phyloP scores from a whole-genome alignment of 2,888 invertebrate species.

The Linnaemya tessellans region DNA sequence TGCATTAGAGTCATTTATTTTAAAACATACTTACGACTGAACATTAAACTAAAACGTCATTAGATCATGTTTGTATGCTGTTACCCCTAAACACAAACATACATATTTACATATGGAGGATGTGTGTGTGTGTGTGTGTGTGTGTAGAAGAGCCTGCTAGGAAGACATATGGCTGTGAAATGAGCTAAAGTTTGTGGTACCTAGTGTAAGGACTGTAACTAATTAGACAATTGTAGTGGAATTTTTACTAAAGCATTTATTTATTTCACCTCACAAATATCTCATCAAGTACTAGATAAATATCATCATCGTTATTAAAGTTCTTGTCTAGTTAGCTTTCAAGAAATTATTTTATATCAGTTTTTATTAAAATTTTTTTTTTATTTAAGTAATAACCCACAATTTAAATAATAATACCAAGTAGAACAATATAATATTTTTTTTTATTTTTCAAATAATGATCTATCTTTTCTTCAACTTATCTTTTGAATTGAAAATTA shows the following conservation, averaged over 20 bases:
- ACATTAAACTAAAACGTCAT: neutral
- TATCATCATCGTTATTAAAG: too few species aligned
- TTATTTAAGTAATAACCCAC: too few species aligned
- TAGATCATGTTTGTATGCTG: neutral
- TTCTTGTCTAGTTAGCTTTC: too few species aligned
- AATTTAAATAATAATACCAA: too few species aligned
- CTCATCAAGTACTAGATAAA: too few species aligned
- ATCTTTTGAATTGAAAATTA: too few species aligned
- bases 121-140: neutral
- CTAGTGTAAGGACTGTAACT: neutral
- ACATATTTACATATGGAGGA: neutral
- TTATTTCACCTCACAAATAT: too few species aligned
- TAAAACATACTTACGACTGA: neutral
- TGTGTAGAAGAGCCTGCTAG: neutral
- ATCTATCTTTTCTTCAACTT: too few species aligned
- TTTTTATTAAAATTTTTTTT: too few species aligned
- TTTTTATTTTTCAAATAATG: too few species aligned
- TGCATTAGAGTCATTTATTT: conserved; percentile 55
- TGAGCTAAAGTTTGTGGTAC: neutral
- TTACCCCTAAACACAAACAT: neutral
- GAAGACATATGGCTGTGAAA: conserved; percentile 1
- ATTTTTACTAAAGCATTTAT: neutral
- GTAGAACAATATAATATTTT: too few species aligned
- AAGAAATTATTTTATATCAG: too few species aligned
- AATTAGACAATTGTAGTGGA: neutral